A percentile compares a stretch with the other conserved stretches of the same genome.
These are phyloP conservation scores for Paelopatides confundens DNA, from an alignment of 53 echinoderm and acorn worm species.

Conservation along the genomic window DNA sequence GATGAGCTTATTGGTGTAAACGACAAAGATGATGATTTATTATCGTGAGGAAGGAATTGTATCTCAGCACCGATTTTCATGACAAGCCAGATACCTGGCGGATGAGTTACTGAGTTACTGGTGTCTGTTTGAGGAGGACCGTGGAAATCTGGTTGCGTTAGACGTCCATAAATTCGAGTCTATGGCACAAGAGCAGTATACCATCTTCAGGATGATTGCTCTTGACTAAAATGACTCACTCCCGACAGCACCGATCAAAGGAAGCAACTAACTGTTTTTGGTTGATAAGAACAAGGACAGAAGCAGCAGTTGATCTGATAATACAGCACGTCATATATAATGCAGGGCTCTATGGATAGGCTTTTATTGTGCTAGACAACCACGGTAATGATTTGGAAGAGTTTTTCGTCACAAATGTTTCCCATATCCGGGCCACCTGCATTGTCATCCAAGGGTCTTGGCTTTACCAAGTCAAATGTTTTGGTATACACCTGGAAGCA, in stretches of 20 bases:
- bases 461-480: slow-evolving; percentile 48
- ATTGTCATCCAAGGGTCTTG: slow-evolving; percentile 49
- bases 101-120: no score
- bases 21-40: no score
- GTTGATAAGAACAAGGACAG: slow-evolving; percentile 35
- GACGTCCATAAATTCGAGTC: slow-evolving; percentile 26
- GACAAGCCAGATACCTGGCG: no score
- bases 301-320: slow-evolving; percentile 23
- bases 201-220: slow-evolving; percentile 41
- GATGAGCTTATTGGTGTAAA: no score
- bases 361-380: slow-evolving; percentile 49
- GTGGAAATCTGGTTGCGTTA: no score
- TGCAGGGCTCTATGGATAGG: slow-evolving; percentile 15
- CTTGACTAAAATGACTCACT: slow-evolving; percentile 44
- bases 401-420: no score
- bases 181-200: slow-evolving; percentile 41
- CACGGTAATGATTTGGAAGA: no score
- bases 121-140: no score
- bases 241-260: no score
- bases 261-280: slow-evolving; percentile 36
- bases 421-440: no score
- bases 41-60: no score
- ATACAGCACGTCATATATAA: neutral
- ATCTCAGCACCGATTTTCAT: no score
- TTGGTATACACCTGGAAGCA: slow-evolving; percentile 31